Evolutionary conservation across 1,140 invertebrate genomes (phyloP).

Genomic region (Drosophila persimilis): DNA sequence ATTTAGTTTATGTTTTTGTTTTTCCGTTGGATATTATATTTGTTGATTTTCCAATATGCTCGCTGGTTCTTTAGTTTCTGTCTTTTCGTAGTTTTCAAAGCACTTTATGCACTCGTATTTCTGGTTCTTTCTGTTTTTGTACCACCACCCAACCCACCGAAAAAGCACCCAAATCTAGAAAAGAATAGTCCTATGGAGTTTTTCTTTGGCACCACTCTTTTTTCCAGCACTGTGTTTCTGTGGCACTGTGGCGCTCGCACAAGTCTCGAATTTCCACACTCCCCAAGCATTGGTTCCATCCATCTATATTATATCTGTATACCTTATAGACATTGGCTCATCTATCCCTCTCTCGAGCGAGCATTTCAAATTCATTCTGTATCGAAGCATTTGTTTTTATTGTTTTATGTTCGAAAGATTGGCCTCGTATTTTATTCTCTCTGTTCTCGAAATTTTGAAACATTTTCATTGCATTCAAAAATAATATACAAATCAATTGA

Average conservation of each 20-base stretch:
- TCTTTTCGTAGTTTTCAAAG: constrained; percentile 45
- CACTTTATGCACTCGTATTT: constrained; percentile 51
- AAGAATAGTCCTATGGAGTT: too few relatives aligned
- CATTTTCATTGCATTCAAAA: constrained; percentile 54
- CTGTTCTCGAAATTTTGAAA: constrained; percentile 42
- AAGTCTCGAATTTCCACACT: too few relatives aligned
- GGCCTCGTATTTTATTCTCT: constrained; percentile 26
- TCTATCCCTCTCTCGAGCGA: constrained; percentile 36
- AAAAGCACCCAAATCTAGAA: constrained; percentile 5
- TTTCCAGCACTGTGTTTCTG: constrained; percentile 17
- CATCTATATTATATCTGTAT: not conserved
- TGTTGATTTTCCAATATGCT: constrained; percentile 51
- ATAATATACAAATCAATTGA: constrained; percentile 9
- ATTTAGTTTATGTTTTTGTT: constrained; percentile 21
- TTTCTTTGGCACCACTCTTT: constrained; percentile 32
- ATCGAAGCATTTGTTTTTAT: constrained; percentile 3
- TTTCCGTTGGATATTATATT: constrained; percentile 7
- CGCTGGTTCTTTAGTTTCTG: constrained; percentile 50
- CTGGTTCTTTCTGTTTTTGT: constrained; percentile 31
- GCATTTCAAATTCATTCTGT: constrained; percentile 49
- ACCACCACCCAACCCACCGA: not conserved
- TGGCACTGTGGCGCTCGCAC: constrained; percentile 28
- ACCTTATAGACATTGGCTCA: constrained; percentile 19
- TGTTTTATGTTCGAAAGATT: constrained; percentile 18
- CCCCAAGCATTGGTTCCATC: constrained; percentile 36